Evolutionary conservation across 2,797 vertebrate genomes (phyloP).

Genomic region (Poeciliopsis presidionis): DNA sequence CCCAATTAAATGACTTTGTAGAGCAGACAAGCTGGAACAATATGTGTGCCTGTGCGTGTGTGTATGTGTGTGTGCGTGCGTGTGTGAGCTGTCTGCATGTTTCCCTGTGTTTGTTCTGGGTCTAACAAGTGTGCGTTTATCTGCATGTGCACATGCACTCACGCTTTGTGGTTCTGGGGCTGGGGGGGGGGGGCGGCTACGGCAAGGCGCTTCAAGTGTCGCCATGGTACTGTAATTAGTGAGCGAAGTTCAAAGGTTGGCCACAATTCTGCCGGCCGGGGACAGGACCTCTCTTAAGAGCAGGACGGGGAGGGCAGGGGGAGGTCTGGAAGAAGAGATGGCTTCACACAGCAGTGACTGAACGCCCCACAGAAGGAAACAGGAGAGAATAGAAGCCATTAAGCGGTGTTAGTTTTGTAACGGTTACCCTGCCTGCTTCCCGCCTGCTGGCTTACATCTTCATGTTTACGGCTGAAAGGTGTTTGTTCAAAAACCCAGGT

Average conservation of each 20-base stretch:
- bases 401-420: conserved; percentile 78
- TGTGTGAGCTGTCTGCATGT: conserved; percentile 20
- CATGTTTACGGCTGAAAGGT: conserved; percentile 49
- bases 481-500: conserved; percentile 26
- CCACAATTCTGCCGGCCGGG: conserved; percentile 83
- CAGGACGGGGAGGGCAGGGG: conserved; percentile 46
- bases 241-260: conserved; percentile 88
- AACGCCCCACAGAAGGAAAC: conserved; percentile 64
- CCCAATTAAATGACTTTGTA: conserved; percentile 90
- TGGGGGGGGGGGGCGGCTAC: conserved; percentile 18
- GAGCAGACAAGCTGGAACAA: conserved; percentile 74
- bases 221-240: conserved; percentile 93
- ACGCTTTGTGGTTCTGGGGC: conserved; percentile 48
- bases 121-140: conserved; percentile 31
- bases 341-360: conserved; percentile 56
- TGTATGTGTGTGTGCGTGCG: conserved; percentile 29
- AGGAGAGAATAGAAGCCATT: conserved; percentile 67
- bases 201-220: conserved; percentile 89
- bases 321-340: conserved; percentile 36
- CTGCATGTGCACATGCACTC: conserved; percentile 38
- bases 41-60: conserved; percentile 38
- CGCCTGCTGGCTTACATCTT: conserved; percentile 55
- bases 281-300: conserved; percentile 87
- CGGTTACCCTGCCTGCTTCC: conserved; percentile 52
- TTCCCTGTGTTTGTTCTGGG: conserved; percentile 8